Base-by-base conservation (phyloP, 2,888 invertebrate species). In the Dendrolimus houi region DNA sequence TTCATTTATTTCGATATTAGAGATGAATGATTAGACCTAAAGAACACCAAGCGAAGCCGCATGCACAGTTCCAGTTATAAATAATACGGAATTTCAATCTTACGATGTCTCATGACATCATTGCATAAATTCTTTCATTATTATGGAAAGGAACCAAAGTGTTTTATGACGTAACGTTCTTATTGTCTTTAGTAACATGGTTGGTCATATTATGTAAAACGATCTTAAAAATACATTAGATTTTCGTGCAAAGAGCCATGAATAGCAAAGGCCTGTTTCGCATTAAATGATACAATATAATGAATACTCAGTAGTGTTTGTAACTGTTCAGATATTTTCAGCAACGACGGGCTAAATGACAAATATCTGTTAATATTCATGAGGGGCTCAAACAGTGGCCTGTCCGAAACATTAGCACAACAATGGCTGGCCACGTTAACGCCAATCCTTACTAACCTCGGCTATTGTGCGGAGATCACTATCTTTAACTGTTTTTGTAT, bases 291-390 rank as follows among this genome's bases (percentile, higher is more conserved):
- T 65, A 70, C 68, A 71, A 68, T 69, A 59, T 64, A 60, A 59
- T 63, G 29, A 41, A 66, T 68, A 63, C 62, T 59, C 54, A 62
- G 66, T 71, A 73, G 72, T 75, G 76, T 70, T 64, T 70, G 64
- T 67, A 71, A 74, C 75, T 73, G 75, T 10, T 47, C 47, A 12
- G 47, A 9, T 75, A 72, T 79, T 81, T 81, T 80, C 73, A 83
- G 71, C 68, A 59, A 67, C 67, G 68, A 77, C 72, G 76, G 69
- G 69, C 73, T 69, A 69, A 69, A 74, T 79, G 83, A 87, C 82
- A 84, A 85, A 83, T 79, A 78, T 74, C 65, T 65, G 67, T 87
- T 82, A 87, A 85, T 88, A 89, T 89, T 88, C 87, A 89, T 88
- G 85, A 87, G 82, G 63, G 70, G 70, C 72, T 72, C 70, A 67